Conservation (phyloP, 2,888 invertebrate species). For the Lagria hirta region DNA sequence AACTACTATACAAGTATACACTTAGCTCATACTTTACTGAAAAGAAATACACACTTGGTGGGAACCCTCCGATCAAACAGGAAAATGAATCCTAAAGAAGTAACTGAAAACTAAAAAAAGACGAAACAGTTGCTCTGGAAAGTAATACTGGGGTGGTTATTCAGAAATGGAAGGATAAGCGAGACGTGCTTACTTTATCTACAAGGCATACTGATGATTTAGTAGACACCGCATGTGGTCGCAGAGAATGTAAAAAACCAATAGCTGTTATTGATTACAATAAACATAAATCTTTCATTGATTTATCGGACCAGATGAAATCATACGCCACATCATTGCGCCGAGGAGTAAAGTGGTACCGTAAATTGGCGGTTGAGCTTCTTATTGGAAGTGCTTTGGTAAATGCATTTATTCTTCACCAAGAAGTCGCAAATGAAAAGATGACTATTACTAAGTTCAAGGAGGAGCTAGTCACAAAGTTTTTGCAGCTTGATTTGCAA, state of each 20-base stretch:
- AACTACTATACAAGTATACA: too few species aligned
- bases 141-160: constrained; percentile 21
- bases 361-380: constrained; percentile 37
- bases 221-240: too few species aligned
- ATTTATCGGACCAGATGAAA: constrained; percentile 40
- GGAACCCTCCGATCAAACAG: constrained; percentile 29
- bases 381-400: constrained; percentile 31
- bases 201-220: constrained; percentile 36
- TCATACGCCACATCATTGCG: constrained; percentile 33
- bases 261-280: constrained; percentile 38
- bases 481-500: constrained; percentile 5
- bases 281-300: constrained; percentile 35
- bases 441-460: constrained; percentile 13
- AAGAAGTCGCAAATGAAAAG: constrained; percentile 28
- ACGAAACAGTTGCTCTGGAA: constrained; percentile 25
- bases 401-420: too few species aligned
- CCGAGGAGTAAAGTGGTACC: constrained; percentile 39
- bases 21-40: too few species aligned
- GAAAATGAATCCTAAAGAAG: constrained; percentile 28
- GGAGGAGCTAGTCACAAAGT: constrained; percentile 2
- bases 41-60: constrained; percentile 26
- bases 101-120: constrained; percentile 26
- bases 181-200: constrained; percentile 39
- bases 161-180: constrained; percentile 40
- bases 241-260: too few species aligned